Conservation (phyloP, 92 coral and sea anemone genomes). For the Montipora capitata region DNA sequence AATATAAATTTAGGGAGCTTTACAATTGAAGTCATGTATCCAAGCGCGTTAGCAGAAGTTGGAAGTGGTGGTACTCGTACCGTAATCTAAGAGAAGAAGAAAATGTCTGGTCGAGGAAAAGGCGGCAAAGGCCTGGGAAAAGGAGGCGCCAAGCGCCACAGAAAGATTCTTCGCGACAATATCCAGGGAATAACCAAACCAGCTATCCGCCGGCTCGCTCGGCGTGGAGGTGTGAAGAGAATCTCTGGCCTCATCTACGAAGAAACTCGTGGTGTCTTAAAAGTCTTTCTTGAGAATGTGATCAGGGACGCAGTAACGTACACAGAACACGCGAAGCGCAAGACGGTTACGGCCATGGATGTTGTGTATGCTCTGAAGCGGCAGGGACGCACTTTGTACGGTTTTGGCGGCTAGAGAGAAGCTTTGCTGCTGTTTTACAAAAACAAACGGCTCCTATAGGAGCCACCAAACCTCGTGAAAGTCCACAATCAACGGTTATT, state of each 20-base stretch:
- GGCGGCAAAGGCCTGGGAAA: slow-evolving; percentile 97
- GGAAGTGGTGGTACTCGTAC: no score
- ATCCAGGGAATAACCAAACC: slow-evolving; percentile 98
- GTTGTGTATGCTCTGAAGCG: slow-evolving; percentile 97
- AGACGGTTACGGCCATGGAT: slow-evolving; percentile 99
- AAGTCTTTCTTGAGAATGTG: slow-evolving; percentile 97
- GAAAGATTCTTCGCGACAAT: slow-evolving; percentile 94
- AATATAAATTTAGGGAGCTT: neutral
- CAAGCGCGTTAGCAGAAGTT: no score
- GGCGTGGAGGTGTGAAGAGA: slow-evolving; percentile 98
- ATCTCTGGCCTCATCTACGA: slow-evolving; percentile 92
- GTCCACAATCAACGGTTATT: slow-evolving; percentile 45
- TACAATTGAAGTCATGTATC: no score
- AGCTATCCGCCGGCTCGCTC: slow-evolving; percentile 97
- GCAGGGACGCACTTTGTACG: slow-evolving; percentile 97
- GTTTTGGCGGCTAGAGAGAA: slow-evolving; percentile 85
- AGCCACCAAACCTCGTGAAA: slow-evolving; percentile 83
- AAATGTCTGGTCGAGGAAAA: slow-evolving; percentile 96
- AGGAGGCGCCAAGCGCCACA: slow-evolving; percentile 98
- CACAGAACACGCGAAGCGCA: slow-evolving; percentile 98
- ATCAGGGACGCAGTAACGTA: slow-evolving; percentile 98
- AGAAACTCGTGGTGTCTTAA: slow-evolving; percentile 97
- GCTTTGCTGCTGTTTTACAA: neutral
- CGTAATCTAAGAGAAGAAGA: neutral
- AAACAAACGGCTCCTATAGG: slow-evolving; percentile 89